A percentile compares a stretch with the other conserved stretches of the same genome.
Evolutionary conservation across 2,113 vertebrate species (phyloP).

Genomic region (Chrysochloris asiatica): DNA sequence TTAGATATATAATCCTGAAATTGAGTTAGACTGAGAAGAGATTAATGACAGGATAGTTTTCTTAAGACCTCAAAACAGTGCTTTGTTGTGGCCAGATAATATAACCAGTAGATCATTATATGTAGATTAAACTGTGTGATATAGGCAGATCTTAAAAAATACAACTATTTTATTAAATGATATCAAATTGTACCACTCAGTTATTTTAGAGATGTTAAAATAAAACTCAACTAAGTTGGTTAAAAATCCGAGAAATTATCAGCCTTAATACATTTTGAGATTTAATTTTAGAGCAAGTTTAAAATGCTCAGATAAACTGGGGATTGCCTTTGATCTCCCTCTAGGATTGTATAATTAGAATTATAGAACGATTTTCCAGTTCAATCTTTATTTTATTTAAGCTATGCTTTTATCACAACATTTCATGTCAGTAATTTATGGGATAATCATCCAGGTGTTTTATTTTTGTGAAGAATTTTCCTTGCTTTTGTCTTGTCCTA

Average conservation of each 20-base stretch:
- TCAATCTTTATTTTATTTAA: slow-evolving; percentile 6
- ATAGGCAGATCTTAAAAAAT: slow-evolving; percentile 46
- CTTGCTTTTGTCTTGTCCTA: slow-evolving; percentile 32
- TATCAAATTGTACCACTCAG: slow-evolving; percentile 33
- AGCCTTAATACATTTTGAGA: slow-evolving; percentile 56
- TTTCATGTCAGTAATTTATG: slow-evolving; percentile 38
- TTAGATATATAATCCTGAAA: slow-evolving; percentile 55
- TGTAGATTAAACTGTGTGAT: slow-evolving; percentile 12
- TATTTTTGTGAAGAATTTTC: slow-evolving; percentile 17
- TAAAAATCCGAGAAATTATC: slow-evolving; percentile 41
- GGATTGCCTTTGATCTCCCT: slow-evolving; percentile 33
- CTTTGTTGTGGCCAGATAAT: slow-evolving; percentile 30
- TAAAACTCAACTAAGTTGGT: slow-evolving; percentile 42
- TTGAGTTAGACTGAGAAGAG: slow-evolving; percentile 64
- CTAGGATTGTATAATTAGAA: slow-evolving; percentile 21
- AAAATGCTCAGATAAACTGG: slow-evolving; percentile 41
- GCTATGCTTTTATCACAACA: slow-evolving; percentile 31
- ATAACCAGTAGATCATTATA: slow-evolving; percentile 33
- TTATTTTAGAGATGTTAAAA: slow-evolving; percentile 60
- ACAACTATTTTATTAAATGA: slow-evolving; percentile 64
- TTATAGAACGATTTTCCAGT: slow-evolving; percentile 44
- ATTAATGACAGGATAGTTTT: slow-evolving; percentile 20
- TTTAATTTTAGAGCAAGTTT: slow-evolving; percentile 59
- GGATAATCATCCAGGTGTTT: neutral
- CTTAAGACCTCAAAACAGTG: slow-evolving; percentile 41